These are phyloP conservation scores for Amniataba percoides DNA, from an alignment of 2,797 vertebrate species.

Conservation along the genomic window DNA sequence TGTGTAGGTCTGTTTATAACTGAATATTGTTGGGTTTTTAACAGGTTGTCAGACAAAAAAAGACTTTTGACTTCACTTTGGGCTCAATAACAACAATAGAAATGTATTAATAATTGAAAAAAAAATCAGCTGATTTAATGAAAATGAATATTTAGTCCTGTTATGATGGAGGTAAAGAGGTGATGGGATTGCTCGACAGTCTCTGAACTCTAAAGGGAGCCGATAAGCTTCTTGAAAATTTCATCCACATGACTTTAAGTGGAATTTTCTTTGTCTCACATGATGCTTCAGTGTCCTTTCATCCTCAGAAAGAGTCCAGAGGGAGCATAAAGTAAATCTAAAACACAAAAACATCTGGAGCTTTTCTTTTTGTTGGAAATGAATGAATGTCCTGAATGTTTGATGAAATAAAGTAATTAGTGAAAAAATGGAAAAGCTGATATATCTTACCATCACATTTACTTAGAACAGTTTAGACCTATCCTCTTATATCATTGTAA, in stretches of 20 bases:
- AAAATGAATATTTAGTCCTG: neutral
- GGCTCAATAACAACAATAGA: neutral
- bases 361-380: neutral
- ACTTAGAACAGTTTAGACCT: too few relatives aligned
- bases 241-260: constrained; percentile 8
- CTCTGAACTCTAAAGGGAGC: neutral
- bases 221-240: neutral
- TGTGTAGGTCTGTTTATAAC: neutral
- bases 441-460: neutral
- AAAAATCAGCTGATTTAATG: neutral
- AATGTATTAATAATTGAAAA: too few relatives aligned
- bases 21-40: neutral
- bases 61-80: neutral
- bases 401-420: neutral
- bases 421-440: neutral
- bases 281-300: too few relatives aligned
- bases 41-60: neutral
- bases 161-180: neutral
- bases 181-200: neutral
- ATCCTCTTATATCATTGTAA: too few relatives aligned
- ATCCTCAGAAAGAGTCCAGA: too few relatives aligned
- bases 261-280: too few relatives aligned
- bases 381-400: neutral
- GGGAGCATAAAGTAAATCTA: neutral
- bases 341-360: too few relatives aligned